Evolutionary conservation across 2,888 invertebrate species (phyloP).

Genomic region (Drosophila flavopinicola): DNA sequence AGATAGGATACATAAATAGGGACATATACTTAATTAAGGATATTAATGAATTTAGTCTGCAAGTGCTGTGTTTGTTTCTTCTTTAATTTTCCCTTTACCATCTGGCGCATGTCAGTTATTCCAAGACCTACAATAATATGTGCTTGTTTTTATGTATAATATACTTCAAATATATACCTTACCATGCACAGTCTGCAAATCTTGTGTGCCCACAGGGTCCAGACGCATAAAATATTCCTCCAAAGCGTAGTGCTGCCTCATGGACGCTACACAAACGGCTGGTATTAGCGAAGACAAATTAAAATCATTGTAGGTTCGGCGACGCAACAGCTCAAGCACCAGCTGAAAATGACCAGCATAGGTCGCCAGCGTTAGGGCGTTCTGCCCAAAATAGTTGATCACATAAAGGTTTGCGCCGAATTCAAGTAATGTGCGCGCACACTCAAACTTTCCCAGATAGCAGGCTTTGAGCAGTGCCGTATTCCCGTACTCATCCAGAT

Average conservation of each 20-base stretch:
- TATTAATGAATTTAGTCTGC: neutral
- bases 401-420: conserved; percentile 75
- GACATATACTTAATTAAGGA: neutral
- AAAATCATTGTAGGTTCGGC: conserved; percentile 81
- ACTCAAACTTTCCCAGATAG: conserved; percentile 72
- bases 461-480: conserved; percentile 83
- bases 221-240: conserved; percentile 66
- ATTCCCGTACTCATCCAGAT: conserved; percentile 81
- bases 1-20: neutral
- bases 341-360: conserved; percentile 70
- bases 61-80: neutral
- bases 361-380: conserved; percentile 82
- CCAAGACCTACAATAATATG: conserved; percentile 46
- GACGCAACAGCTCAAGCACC: conserved; percentile 70
- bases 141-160: neutral
- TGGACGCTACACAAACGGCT: conserved; percentile 80
- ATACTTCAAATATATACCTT: neutral
- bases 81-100: conserved; percentile 29
- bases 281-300: conserved; percentile 82
- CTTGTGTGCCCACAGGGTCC: conserved; percentile 43
- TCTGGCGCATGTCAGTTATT: conserved; percentile 43
- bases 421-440: conserved; percentile 69
- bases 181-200: conserved; percentile 77
- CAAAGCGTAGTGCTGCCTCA: conserved; percentile 69
- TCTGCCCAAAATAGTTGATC: conserved; percentile 83